These are phyloP conservation scores for Eriosoma lanigerum DNA, from an alignment of 1,140 invertebrate species.

Conservation along the genomic window DNA sequence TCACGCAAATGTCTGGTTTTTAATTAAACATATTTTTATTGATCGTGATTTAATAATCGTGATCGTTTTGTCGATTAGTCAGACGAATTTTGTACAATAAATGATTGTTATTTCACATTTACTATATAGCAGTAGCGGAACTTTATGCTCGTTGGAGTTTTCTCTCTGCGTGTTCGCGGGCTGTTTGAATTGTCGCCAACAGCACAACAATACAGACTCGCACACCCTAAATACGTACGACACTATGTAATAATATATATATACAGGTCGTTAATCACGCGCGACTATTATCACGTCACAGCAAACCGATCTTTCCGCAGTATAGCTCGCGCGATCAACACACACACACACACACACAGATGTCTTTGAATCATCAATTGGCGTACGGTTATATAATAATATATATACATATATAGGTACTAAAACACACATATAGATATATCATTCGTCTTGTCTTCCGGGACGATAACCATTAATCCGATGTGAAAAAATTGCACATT, in stretches of 20 bases:
- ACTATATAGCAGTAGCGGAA: too few relatives aligned
- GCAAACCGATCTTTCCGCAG: slow-evolving; percentile 6
- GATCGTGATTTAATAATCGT: too few relatives aligned
- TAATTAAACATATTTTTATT: too few relatives aligned
- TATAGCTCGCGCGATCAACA: background rate
- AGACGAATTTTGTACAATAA: too few relatives aligned
- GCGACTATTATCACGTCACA: slow-evolving; percentile 40
- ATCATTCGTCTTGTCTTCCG: slow-evolving; percentile 27
- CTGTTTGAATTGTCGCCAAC: slow-evolving; percentile 46
- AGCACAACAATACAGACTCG: background rate
- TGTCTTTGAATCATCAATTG: slow-evolving; percentile 36
- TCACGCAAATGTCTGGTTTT: too few relatives aligned
- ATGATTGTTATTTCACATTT: too few relatives aligned
- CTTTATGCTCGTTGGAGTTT: background rate
- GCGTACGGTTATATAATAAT: background rate
- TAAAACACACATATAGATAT: background rate
- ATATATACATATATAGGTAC: too few relatives aligned
- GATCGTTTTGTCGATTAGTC: too few relatives aligned
- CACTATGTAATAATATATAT: background rate
- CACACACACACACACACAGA: background rate
- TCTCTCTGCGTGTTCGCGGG: background rate
- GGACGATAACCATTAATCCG: slow-evolving; percentile 15
- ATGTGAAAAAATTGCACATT: background rate
- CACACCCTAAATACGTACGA: background rate
- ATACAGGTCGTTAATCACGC: slow-evolving; percentile 42